phyloP scores from a whole-genome alignment of 1,140 invertebrate species.

The Cotesia typhae region DNA sequence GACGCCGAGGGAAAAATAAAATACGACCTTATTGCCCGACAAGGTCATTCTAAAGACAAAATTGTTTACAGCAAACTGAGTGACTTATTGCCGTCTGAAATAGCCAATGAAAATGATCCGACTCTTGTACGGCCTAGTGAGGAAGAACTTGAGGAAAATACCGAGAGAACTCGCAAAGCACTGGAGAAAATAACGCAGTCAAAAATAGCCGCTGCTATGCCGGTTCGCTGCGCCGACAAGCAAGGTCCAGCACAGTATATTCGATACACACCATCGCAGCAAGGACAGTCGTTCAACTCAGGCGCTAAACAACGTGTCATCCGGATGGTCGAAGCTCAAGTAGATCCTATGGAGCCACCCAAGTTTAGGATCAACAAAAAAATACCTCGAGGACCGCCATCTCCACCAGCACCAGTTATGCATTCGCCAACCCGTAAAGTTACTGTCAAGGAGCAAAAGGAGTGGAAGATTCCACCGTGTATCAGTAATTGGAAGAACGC shows the following conservation, averaged over 20 bases:
- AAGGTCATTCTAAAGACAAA: constrained; percentile 97
- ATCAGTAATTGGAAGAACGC: constrained; percentile 99
- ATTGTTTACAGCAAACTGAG: constrained; percentile 96
- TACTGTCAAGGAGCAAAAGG: constrained; percentile 98
- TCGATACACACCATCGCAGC: constrained; percentile 96
- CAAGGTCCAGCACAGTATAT: constrained; percentile 94
- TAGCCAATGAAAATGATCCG: constrained; percentile 90
- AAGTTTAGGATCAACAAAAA: constrained; percentile 95
- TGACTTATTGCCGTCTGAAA: constrained; percentile 93
- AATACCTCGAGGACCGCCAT: constrained; percentile 97
- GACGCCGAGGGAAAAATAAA: constrained; percentile 96
- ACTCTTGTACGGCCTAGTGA: constrained; percentile 84
- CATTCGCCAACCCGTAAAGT: constrained; percentile 98
- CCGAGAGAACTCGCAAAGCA: constrained; percentile 84
- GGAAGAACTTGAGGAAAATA: constrained; percentile 87
- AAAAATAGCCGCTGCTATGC: constrained; percentile 93
- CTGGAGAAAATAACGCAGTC: constrained; percentile 88
- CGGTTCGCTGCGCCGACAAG: constrained; percentile 90
- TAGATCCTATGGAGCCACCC: constrained; percentile 98
- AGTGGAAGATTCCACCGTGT: constrained; percentile 99
- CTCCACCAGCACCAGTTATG: constrained; percentile 95
- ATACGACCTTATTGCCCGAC: constrained; percentile 94
- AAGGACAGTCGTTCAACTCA: constrained; percentile 94
- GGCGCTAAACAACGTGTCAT: constrained; percentile 98
- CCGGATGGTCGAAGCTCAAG: constrained; percentile 93